Evolutionary conservation across 2,888 invertebrate genomes (phyloP).

Genomic region (Rambutsinella grinnellia): DNA sequence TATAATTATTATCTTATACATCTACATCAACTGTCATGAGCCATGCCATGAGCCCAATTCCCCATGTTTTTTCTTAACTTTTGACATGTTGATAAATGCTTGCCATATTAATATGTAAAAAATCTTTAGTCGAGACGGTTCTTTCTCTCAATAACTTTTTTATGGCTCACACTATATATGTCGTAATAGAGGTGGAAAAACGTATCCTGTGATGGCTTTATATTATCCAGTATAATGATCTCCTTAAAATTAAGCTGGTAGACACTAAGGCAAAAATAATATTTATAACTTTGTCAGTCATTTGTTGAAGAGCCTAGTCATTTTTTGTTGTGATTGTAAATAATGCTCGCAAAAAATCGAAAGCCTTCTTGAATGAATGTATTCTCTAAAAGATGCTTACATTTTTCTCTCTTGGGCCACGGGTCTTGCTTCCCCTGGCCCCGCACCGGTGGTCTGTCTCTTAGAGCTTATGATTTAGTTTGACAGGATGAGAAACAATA

Average conservation of each 20-base stretch:
- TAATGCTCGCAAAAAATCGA: too few relatives aligned
- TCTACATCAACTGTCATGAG: not conserved
- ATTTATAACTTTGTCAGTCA: conserved; percentile 17
- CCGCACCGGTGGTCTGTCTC: too few relatives aligned
- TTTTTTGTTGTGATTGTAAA: conserved; percentile 9
- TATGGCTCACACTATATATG: not conserved
- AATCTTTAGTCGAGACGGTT: conserved; percentile 25
- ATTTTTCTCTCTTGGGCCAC: too few relatives aligned
- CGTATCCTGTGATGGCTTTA: conserved; percentile 18
- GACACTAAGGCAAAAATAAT: not conserved
- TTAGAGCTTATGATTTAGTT: too few relatives aligned
- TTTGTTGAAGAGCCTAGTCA: conserved; percentile 18
- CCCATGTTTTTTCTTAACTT: conserved; percentile 28
- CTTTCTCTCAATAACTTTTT: conserved; percentile 12
- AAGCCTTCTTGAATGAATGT: too few relatives aligned
- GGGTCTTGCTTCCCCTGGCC: too few relatives aligned
- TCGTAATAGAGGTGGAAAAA: not conserved
- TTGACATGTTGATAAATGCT: conserved; percentile 52
- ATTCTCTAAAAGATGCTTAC: too few relatives aligned
- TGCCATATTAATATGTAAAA: conserved; percentile 45
- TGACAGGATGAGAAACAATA: too few relatives aligned
- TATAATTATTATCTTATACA: conserved; percentile 11
- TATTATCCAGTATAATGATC: conserved; percentile 45
- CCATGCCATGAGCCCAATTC: not conserved
- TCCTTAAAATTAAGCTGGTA: conserved; percentile 2